Conservation (phyloP, 2,797 vertebrate genomes). For the Premnoplex brunnescens region DNA sequence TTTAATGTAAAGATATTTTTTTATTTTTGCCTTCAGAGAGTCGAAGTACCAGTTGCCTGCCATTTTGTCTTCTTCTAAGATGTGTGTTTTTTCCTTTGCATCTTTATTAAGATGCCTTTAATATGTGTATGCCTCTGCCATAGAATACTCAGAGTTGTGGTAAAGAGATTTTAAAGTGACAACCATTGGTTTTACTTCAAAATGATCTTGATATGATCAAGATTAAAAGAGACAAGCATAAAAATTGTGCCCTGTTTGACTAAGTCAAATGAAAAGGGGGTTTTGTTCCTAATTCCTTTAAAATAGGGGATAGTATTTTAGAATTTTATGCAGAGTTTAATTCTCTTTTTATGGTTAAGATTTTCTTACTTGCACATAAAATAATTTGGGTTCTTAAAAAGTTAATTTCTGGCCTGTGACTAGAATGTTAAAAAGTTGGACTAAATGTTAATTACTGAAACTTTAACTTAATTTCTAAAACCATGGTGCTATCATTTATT, state of each 20-base stretch:
- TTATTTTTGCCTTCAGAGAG: conserved; percentile 90
- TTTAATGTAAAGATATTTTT: conserved; percentile 88
- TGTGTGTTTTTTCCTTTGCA: conserved; percentile 86
- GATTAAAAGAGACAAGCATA: conserved; percentile 83
- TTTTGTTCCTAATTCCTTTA: conserved; percentile 89
- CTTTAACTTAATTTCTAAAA: conserved; percentile 91
- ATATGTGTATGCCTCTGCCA: conserved; percentile 88
- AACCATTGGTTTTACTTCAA: conserved; percentile 82
- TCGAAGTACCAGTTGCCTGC: conserved; percentile 87
- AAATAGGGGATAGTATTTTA: conserved; percentile 91
- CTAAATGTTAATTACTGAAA: conserved; percentile 95
- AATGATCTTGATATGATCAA: conserved; percentile 91
- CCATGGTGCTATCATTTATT: conserved; percentile 97
- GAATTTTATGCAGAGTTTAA: conserved; percentile 90
- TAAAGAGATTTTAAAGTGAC: conserved; percentile 86
- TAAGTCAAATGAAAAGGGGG: conserved; percentile 87
- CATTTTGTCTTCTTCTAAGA: conserved; percentile 84
- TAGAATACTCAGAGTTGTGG: conserved; percentile 87
- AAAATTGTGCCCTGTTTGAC: conserved; percentile 83
- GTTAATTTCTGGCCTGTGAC: conserved; percentile 96
- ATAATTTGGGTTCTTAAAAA: conserved; percentile 90
- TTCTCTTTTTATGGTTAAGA: conserved; percentile 93
- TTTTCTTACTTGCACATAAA: conserved; percentile 95
- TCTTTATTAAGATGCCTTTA: conserved; percentile 90
- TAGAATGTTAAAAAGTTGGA: conserved; percentile 91